Conservation (phyloP, 2,113 vertebrate species). For the Cricetomys ansorgei region DNA sequence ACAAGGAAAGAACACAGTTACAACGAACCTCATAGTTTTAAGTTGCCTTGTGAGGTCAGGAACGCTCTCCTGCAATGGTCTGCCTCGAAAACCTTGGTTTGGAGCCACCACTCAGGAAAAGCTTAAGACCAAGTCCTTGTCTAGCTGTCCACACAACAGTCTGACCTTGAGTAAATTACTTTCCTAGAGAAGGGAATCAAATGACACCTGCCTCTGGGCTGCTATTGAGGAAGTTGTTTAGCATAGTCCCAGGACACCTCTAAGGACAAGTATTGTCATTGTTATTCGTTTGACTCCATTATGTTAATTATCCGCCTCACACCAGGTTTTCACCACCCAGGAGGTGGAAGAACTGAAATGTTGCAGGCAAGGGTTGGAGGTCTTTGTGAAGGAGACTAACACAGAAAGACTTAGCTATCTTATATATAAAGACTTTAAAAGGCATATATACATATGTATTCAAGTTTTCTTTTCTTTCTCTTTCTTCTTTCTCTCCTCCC, state of each 20-base stretch:
- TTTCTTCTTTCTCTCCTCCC: no score
- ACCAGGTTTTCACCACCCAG: not conserved
- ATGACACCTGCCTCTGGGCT: not conserved
- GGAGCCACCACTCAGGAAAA: not conserved
- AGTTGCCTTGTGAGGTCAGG: not conserved
- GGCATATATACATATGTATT: not conserved
- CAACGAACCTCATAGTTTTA: not conserved
- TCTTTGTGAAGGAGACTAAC: not conserved
- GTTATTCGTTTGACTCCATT: not conserved
- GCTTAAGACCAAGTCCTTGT: not conserved
- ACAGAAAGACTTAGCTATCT: not conserved
- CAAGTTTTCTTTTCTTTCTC: no score
- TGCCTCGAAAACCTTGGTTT: not conserved
- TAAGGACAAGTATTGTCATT: not conserved
- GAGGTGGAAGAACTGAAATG: not conserved
- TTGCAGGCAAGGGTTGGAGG: not conserved
- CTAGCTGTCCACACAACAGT: fast-evolving
- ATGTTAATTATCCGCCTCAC: not conserved
- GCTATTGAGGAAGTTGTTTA: not conserved
- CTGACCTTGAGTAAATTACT: not conserved
- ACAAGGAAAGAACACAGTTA: not conserved
- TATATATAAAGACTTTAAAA: not conserved
- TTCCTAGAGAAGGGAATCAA: not conserved
- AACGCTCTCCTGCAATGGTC: not conserved
- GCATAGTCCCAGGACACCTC: not conserved